Percentiles rank a stretch among this genome's conserved stretches.
These are phyloP conservation scores for Drosophila mayri DNA, from an alignment of 1,140 invertebrate genomes.

Conservation along the genomic window DNA sequence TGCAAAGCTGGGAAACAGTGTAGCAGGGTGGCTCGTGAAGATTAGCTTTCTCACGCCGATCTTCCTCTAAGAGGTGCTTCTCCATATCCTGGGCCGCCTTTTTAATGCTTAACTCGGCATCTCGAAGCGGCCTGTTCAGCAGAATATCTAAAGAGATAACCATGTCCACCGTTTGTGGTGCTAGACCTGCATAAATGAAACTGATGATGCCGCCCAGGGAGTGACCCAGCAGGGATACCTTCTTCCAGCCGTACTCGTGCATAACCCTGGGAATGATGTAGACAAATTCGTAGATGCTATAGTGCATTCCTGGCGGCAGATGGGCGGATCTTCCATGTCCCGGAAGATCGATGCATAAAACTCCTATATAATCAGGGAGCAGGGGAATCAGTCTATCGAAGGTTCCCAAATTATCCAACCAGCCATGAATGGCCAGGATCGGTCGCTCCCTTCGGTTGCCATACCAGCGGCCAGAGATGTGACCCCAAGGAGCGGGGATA, in stretches of 20 bases:
- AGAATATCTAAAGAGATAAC: conserved; percentile 87
- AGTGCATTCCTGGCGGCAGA: conserved; percentile 87
- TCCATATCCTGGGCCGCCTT: conserved; percentile 10
- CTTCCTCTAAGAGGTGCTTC: conserved; percentile 52
- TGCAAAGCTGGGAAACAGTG: conserved; percentile 86
- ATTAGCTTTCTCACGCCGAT: conserved; percentile 28
- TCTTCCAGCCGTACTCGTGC: conserved; percentile 88
- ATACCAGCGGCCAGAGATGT: conserved; percentile 89
- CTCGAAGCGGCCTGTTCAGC: conserved; percentile 64
- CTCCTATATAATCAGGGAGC: conserved; percentile 86
- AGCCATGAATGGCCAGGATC: conserved; percentile 90
- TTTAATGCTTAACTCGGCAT: not conserved
- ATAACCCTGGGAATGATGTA: conserved; percentile 87
- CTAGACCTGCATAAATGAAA: conserved; percentile 86
- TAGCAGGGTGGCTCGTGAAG: conserved; percentile 86
- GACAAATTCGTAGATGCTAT: conserved; percentile 86
- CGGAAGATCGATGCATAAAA: conserved; percentile 89
- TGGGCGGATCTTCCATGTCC: conserved; percentile 90
- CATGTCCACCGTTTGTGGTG: conserved; percentile 87
- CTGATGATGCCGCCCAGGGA: conserved; percentile 87
- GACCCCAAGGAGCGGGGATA: conserved; percentile 88
- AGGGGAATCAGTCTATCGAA: conserved; percentile 89
- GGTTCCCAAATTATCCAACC: conserved; percentile 90
- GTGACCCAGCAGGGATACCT: conserved; percentile 88
- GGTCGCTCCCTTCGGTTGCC: conserved; percentile 87